Evolutionary conservation across 2,797 vertebrate species (phyloP).

Genomic region (Numenius phaeopus): DNA sequence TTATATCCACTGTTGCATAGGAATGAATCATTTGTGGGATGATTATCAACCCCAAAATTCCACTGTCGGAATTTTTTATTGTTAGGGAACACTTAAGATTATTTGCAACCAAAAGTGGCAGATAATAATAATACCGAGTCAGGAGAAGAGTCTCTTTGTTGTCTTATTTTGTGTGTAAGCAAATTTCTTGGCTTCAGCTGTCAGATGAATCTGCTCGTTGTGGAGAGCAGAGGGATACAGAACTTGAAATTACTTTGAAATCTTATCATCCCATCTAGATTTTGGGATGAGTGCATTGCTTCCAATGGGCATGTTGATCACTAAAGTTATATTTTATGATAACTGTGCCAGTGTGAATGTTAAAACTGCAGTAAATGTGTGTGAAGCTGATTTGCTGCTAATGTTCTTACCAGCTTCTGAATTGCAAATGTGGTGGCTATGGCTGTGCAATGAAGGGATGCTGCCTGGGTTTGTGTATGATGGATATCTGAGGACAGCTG

Average conservation of each 20-base stretch:
- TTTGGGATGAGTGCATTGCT: not conserved
- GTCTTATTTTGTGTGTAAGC: not conserved
- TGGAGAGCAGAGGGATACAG: not conserved
- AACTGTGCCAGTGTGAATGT: fast-evolving
- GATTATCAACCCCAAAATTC: not conserved
- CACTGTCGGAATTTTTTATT: not conserved
- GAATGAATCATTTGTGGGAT: not conserved
- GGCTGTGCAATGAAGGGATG: not conserved
- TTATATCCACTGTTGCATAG: not conserved
- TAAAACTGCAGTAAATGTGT: not conserved
- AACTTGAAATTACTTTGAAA: not conserved
- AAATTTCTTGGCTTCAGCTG: not conserved
- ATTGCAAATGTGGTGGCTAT: not conserved
- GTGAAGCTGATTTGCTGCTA: not conserved
- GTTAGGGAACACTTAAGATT: not conserved
- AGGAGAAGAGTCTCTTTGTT: not conserved
- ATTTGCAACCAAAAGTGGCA: not conserved
- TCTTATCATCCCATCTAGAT: not conserved
- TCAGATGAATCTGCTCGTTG: not conserved
- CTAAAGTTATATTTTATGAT: not conserved
- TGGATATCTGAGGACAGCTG: not conserved
- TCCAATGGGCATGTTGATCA: not conserved
- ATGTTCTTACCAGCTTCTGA: not conserved
- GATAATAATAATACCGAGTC: not conserved
- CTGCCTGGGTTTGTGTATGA: not conserved